Evolutionary conservation across 2,797 vertebrate genomes (phyloP), one percentile per base, ranked within the genome.

Genomic region (Arnoldichthys spilopterus): DNA sequence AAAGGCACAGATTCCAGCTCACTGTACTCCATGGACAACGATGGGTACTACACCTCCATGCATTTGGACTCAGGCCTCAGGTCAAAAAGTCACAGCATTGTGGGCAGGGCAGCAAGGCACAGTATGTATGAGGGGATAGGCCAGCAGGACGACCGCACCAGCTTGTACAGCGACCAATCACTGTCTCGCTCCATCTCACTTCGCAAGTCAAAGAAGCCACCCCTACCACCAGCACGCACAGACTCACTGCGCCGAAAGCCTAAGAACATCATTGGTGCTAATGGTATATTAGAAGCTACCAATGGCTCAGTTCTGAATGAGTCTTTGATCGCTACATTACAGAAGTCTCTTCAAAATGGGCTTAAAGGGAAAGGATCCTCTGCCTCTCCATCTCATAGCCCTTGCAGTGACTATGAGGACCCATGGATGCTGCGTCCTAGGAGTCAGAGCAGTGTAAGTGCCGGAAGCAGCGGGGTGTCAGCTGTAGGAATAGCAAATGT

Each of bases 361-460:
- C 92, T 97, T 15, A 94, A 94, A 54, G 92, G 92, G 66, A 95
- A 93, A 85, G 95, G 93, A 78, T 94, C 64, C 1, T 91, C 91
- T 9, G 94, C 95, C 40, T 97, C 96, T 0, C 94, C 96, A 22
- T 97, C 96, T 7, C 96, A 97, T 79, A 97, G 97, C 83, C 96
- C 97, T n/a, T 95, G 95, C 90, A 98, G 97, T 2, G 97, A 98
- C 90, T 95, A 96, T 0, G 98, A 98, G 20, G 97, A 99, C 86
- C 95, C 96, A 3, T 99, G 98, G 97, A 89, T 96, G 85, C 84
- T 96, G 6, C 93, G 97, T 0, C 95, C 96, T 0, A 94, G 97
- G 81, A 98, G 97, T 87, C 98, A 98, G 75, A 99, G 98, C 83
- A 97, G 95, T 0, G 88, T 96, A 77, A 98, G 97, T 0, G 95